Percentiles rank a stretch among this genome's conserved stretches.
Evolutionary conservation across 1,140 invertebrate species (phyloP).

Genomic region (Camponotus vicinus): DNA sequence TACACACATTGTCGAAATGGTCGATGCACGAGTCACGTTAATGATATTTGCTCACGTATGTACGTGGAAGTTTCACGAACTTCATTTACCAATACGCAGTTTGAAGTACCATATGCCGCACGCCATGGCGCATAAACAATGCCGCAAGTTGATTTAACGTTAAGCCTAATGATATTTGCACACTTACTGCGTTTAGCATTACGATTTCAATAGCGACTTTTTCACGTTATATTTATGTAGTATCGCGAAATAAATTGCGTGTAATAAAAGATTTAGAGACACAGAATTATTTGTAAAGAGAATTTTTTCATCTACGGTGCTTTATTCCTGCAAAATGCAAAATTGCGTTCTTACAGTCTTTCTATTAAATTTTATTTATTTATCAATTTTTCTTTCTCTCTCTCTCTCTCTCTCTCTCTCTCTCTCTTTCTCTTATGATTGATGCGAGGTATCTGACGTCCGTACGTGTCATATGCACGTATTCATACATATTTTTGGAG

Average conservation of each 20-base stretch:
- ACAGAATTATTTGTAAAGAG: background rate
- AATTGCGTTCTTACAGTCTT: background rate
- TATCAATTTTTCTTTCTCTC: background rate
- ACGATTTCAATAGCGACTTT: constrained; percentile 9
- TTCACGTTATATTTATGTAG: background rate
- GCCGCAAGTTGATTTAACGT: constrained; percentile 51
- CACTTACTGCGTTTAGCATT: background rate
- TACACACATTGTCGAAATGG: constrained; percentile 39
- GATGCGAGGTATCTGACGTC: background rate
- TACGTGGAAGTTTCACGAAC: constrained; percentile 59
- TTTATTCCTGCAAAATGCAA: too few species aligned
- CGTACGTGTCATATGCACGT: background rate
- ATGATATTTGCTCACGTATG: constrained; percentile 56
- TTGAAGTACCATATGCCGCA: constrained; percentile 36
- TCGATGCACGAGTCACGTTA: constrained; percentile 46
- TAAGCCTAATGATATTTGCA: constrained; percentile 61
- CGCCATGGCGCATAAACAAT: constrained; percentile 54
- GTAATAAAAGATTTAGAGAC: background rate
- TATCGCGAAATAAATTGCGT: background rate
- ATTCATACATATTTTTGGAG: constrained; percentile 5
- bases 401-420: background rate
- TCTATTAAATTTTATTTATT: constrained; percentile 19
- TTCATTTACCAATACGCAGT: constrained; percentile 51
- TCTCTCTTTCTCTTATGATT: too few species aligned
- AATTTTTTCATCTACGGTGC: background rate